Base-by-base conservation (phyloP, 2,797 vertebrate genomes). In the Acanthis flammea region DNA sequence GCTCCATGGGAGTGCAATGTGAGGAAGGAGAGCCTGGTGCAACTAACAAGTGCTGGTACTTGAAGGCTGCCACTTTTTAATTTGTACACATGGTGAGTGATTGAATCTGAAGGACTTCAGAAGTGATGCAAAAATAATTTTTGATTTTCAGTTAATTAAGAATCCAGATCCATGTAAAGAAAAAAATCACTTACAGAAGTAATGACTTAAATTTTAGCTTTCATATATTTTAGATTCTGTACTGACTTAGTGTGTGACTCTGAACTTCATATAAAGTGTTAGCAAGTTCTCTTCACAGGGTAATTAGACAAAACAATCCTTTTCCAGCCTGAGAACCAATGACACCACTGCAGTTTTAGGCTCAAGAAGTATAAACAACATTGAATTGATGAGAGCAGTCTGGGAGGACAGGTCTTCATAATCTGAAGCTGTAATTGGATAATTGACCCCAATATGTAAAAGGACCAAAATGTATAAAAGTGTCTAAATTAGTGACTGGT, bases 11-110 rank as follows among this genome's bases (percentile, higher is more conserved):
- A 93, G 85, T 94, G 74, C 91, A 84, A 5, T 95, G 94, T 60
- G 60, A 93, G 92, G 54, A 86, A 78, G 95, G 94, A 95, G 95
- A 96, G 73, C n/a, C 47, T 70, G 90, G 80, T 90, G 57, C 2
- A 1, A 24, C 30, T 82, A 28, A 78, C 23, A 54, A 75, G 33
- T 0, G 0, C 33, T 54, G 47, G 4, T 41, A 3, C 37, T 80
- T 72, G 28, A 75, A 80, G 22, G 31, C 42, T 83, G 6, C 13
- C 39, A 19, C 31, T 25, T 83, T 77, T 55, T 28, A 66, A 31
- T 48, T 39, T 62, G n/a, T 80, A 54, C 1, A 1, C 23, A 18
- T 9, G 6, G 6, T 31, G 28, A 50, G 15, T 68, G 39, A 10
- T 22, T 91, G 53, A 63, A 85, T 82, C 21, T 5, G 12, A 54